Percentiles rank a stretch among this genome's conserved stretches.
Conservation (phyloP, 2,113 vertebrate genomes). For the Plectropomus leopardus region DNA sequence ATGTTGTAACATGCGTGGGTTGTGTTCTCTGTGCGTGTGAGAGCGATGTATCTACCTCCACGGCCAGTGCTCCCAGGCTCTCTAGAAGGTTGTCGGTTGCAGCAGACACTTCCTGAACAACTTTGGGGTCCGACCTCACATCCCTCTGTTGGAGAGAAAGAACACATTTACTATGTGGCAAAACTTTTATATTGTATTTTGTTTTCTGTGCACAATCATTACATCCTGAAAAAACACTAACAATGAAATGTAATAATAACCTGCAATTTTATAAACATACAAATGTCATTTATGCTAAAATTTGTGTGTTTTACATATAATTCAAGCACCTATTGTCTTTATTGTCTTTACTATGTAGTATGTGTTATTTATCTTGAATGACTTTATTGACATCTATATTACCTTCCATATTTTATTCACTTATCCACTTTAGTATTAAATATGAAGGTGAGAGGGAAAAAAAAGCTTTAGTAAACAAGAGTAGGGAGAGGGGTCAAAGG, state of each 20-base stretch:
- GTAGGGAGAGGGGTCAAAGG: slow-evolving; percentile 21
- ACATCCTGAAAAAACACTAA: neutral
- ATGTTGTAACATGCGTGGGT: slow-evolving; percentile 9
- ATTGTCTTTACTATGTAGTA: too few species aligned
- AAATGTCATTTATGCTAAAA: neutral
- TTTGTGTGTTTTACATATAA: neutral
- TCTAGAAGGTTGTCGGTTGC: slow-evolving; percentile 86
- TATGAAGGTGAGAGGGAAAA: neutral
- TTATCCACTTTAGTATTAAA: neutral
- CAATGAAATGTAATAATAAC: neutral
- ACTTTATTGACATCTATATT: neutral
- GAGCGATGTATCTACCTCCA: slow-evolving; percentile 85
- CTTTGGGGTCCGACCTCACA: slow-evolving; percentile 85
- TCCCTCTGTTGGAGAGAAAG: slow-evolving; percentile 82
- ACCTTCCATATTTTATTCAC: neutral
- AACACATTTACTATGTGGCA: neutral
- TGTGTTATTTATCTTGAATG: neutral
- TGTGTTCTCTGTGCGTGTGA: neutral
- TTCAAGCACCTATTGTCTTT: too few species aligned
- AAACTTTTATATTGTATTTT: neutral
- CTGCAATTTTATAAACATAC: neutral
- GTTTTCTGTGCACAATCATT: neutral
- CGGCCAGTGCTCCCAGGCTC: slow-evolving; percentile 86
- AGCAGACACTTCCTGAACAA: slow-evolving; percentile 86
- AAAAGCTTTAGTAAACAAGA: neutral